phyloP scores from a whole-genome alignment of 2,888 invertebrate genomes.

The Halocaridina rubra region DNA sequence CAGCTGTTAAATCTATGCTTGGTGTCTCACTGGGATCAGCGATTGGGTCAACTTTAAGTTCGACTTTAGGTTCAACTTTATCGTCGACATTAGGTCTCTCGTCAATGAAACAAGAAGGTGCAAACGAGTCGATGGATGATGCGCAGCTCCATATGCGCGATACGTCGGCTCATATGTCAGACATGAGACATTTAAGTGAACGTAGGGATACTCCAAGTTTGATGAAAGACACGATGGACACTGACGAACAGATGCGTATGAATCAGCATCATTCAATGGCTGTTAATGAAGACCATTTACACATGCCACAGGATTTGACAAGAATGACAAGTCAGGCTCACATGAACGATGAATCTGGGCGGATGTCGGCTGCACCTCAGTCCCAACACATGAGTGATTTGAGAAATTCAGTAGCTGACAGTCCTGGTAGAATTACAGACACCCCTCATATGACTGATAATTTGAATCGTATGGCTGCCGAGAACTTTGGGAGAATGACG shows the following conservation, averaged over 20 bases:
- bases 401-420: constrained; percentile 53
- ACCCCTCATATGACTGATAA: constrained; percentile 62
- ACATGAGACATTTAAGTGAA: constrained; percentile 61
- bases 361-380: constrained; percentile 56
- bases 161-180: constrained; percentile 44
- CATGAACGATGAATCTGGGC: constrained; percentile 57
- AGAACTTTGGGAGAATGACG: constrained; percentile 63
- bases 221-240: constrained; percentile 48
- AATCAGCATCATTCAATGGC: constrained; percentile 47
- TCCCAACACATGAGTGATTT: constrained; percentile 51
- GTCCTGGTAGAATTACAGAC: constrained; percentile 57
- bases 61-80: constrained; percentile 46
- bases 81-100: constrained; percentile 46
- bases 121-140: constrained; percentile 53
- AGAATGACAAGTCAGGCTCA: constrained; percentile 58
- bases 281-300: constrained; percentile 51
- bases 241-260: constrained; percentile 45
- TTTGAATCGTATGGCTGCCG: constrained; percentile 59
- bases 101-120: constrained; percentile 59
- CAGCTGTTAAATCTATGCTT: constrained; percentile 59
- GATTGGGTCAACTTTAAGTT: no score
- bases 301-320: constrained; percentile 63
- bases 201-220: constrained; percentile 54
- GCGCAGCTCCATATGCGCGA: constrained; percentile 47
- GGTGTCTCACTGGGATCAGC: constrained; percentile 49